Conservation (phyloP, 2,888 invertebrate species). For the Cerceris rybyensis region DNA sequence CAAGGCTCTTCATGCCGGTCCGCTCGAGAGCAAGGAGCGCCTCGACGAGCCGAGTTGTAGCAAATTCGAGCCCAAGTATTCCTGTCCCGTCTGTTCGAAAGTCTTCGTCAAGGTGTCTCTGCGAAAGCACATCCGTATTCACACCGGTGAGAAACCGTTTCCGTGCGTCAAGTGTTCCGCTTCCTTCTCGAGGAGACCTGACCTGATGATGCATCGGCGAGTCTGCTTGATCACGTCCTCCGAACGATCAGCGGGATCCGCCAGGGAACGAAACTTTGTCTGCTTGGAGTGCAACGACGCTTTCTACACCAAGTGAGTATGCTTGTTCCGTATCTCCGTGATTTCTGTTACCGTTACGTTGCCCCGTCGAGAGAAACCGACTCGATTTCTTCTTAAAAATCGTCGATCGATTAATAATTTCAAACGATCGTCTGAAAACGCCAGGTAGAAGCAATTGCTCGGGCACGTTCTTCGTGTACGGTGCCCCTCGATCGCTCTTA, state of each 20-base stretch:
- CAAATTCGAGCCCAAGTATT: conserved; percentile 82
- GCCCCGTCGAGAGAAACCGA: not conserved
- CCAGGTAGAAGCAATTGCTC: conserved; percentile 51
- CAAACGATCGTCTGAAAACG: conserved; percentile 35
- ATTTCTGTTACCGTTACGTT: not conserved
- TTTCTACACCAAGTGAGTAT: conserved; percentile 81
- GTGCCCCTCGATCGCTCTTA: conserved; percentile 24
- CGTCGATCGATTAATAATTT: conserved; percentile 41
- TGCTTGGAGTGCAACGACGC: conserved; percentile 79
- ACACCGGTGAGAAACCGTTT: conserved; percentile 89
- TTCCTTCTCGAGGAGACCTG: conserved; percentile 87
- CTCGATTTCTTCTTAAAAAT: conserved; percentile 8
- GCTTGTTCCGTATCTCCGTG: conserved; percentile 4
- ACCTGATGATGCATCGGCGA: conserved; percentile 85
- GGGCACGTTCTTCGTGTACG: conserved; percentile 42
- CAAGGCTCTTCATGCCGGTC: conserved; percentile 86
- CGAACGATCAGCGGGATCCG: conserved; percentile 13
- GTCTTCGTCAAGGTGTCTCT: conserved; percentile 86
- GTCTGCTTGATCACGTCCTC: conserved; percentile 72
- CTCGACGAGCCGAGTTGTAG: conserved; percentile 69
- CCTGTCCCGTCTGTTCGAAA: conserved; percentile 88
- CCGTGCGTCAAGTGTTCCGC: conserved; percentile 85
- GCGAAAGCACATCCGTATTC: conserved; percentile 87
- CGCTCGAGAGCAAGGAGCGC: conserved; percentile 75
- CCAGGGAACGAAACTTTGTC: conserved; percentile 69